Percentiles rank a stretch among this genome's conserved stretches.
These are phyloP conservation scores for Holothuria glaberrima DNA, from an alignment of 35 echinoderm and acorn worm species.

Conservation along the genomic window DNA sequence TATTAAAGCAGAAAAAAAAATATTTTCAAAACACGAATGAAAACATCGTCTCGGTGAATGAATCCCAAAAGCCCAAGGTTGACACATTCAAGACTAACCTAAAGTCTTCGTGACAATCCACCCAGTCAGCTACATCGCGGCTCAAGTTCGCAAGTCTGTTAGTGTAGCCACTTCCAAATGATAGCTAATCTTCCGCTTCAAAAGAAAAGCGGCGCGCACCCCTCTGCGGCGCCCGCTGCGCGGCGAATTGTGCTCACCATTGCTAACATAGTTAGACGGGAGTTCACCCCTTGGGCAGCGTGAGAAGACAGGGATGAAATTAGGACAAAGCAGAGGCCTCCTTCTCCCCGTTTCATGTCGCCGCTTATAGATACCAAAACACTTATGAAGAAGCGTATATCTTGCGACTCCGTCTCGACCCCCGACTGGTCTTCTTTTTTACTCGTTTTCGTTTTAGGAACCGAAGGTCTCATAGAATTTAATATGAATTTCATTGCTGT, in stretches of 20 bases:
- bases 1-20: too few species aligned
- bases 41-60: too few species aligned
- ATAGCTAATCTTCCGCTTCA: constrained; percentile 34
- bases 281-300: constrained; percentile 60
- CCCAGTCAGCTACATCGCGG: constrained; percentile 28
- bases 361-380: constrained; percentile 54
- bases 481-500: constrained; percentile 64
- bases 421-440: constrained; percentile 20
- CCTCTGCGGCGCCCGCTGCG: constrained; percentile 40
- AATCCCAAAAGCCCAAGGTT: background rate
- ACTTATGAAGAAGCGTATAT: constrained; percentile 14
- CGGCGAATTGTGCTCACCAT: constrained; percentile 53
- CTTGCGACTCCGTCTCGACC: constrained; percentile 31
- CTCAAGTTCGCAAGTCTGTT: constrained; percentile 56
- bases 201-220: constrained; percentile 38
- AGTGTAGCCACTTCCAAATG: constrained; percentile 52
- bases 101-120: background rate
- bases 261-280: constrained; percentile 51
- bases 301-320: constrained; percentile 56
- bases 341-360: constrained; percentile 43
- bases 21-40: too few species aligned
- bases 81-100: background rate
- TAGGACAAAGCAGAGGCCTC: constrained; percentile 45
- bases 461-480: constrained; percentile 52
- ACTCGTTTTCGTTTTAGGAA: constrained; percentile 31